Conservation (phyloP, 2,888 invertebrate species). For the Leucoma salicis region DNA sequence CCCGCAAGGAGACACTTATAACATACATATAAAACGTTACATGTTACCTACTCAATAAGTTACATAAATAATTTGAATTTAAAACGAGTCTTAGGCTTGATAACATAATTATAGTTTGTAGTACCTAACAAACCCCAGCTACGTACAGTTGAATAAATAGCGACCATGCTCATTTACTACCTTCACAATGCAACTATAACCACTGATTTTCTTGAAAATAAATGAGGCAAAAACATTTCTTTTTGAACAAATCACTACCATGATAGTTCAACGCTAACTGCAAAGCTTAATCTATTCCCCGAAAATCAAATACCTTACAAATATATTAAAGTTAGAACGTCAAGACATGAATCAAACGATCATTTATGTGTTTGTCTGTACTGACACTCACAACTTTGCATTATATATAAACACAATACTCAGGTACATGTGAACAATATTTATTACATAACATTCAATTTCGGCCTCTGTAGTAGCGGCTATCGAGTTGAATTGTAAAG, state of each 20-base stretch:
- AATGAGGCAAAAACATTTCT: slow-evolving; percentile 26
- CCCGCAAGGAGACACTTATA: slow-evolving; percentile 50
- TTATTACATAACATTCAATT: slow-evolving; percentile 33
- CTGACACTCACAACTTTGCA: slow-evolving; percentile 35
- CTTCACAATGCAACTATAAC: slow-evolving; percentile 23
- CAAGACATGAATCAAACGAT: slow-evolving; percentile 30
- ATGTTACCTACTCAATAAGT: slow-evolving; percentile 77
- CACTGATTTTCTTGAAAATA: slow-evolving; percentile 3
- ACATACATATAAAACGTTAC: slow-evolving; percentile 60
- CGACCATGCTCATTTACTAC: slow-evolving; percentile 19
- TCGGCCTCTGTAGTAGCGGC: slow-evolving; percentile 13
- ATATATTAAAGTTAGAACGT: slow-evolving; percentile 36
- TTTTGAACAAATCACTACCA: slow-evolving; percentile 21
- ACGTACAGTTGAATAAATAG: slow-evolving; percentile 28
- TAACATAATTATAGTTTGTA: slow-evolving; percentile 50
- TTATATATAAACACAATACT: slow-evolving; percentile 39
- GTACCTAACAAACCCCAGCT: slow-evolving; percentile 39
- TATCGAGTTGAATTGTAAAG: slow-evolving; percentile 23
- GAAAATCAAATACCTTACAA: slow-evolving; percentile 36
- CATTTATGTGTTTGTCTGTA: slow-evolving; percentile 32
- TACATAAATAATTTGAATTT: slow-evolving; percentile 81
- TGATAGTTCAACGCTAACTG: slow-evolving; percentile 17
- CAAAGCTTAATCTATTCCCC: slow-evolving; percentile 27
- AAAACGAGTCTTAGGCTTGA: slow-evolving; percentile 80
- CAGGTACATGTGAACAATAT: slow-evolving; percentile 40